Conservation (phyloP, 2,797 vertebrate genomes). For the Glyptemys insculpta region DNA sequence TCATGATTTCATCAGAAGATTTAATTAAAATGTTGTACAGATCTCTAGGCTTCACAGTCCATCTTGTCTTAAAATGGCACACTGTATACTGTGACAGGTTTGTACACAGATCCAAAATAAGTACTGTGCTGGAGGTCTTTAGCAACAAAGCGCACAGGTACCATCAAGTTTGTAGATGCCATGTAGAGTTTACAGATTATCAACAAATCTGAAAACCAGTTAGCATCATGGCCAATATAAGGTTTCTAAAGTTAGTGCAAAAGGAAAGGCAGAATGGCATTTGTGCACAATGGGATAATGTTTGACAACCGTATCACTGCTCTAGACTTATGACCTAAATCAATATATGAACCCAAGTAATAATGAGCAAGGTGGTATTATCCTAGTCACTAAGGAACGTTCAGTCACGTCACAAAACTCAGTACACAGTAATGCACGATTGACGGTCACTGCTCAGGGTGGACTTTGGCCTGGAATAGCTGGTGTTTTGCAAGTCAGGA, state of each 20-base stretch:
- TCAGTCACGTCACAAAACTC: neutral
- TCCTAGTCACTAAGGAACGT: neutral
- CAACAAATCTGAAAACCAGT: neutral
- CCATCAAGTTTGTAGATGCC: neutral
- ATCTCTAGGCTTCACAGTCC: neutral
- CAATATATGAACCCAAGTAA: neutral
- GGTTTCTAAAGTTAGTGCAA: neutral
- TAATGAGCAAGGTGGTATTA: neutral
- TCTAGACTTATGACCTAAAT: neutral
- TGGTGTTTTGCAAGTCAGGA: rapidly evolving
- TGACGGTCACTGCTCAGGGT: neutral
- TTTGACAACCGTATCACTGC: neutral
- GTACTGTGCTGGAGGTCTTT: neutral
- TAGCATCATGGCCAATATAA: neutral
- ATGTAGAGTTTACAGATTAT: neutral
- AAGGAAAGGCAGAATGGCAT: neutral
- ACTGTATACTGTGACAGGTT: neutral
- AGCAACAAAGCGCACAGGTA: neutral
- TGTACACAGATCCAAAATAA: neutral
- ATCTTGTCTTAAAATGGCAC: neutral
- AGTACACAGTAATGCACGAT: rapidly evolving
- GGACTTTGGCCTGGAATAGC: neutral
- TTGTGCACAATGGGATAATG: neutral
- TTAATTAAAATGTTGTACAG: neutral
- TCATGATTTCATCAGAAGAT: neutral